Evolutionary conservation across 2,113 vertebrate species (phyloP).

Genomic region (Felis chaus): DNA sequence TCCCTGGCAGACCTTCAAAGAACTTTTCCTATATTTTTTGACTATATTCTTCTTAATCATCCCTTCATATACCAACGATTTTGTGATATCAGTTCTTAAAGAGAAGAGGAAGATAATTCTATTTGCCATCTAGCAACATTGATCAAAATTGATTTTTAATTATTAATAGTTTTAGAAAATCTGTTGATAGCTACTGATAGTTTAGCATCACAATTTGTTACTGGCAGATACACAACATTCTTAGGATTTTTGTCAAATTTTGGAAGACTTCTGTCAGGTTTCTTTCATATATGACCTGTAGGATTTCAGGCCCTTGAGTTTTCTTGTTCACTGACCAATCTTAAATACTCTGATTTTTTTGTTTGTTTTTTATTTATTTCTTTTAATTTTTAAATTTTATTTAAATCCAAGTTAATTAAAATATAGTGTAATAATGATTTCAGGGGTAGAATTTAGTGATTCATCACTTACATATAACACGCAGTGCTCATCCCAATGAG

Average conservation of each 20-base stretch:
- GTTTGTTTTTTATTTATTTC: too few species aligned
- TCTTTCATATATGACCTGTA: background rate
- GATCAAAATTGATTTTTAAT: background rate
- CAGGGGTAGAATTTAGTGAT: too few species aligned
- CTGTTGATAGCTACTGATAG: background rate
- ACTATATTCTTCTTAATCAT: background rate
- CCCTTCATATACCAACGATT: background rate
- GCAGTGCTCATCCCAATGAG: too few species aligned
- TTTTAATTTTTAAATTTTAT: too few species aligned
- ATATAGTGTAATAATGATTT: too few species aligned
- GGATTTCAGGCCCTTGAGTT: background rate
- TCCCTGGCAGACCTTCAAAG: background rate
- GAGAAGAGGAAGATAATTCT: background rate
- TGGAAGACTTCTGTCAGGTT: background rate
- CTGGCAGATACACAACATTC: background rate
- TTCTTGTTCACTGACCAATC: background rate
- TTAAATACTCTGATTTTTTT: background rate
- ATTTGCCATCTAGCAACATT: background rate
- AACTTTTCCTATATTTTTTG: background rate
- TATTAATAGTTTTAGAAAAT: constrained; percentile 18
- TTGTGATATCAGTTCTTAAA: background rate
- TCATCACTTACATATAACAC: too few species aligned
- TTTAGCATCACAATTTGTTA: background rate
- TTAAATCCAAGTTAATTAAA: too few species aligned
- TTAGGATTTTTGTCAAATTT: background rate